These are phyloP conservation scores for Rhynchomys soricoides DNA, from an alignment of 2,113 vertebrate genomes.

Conservation along the genomic window DNA sequence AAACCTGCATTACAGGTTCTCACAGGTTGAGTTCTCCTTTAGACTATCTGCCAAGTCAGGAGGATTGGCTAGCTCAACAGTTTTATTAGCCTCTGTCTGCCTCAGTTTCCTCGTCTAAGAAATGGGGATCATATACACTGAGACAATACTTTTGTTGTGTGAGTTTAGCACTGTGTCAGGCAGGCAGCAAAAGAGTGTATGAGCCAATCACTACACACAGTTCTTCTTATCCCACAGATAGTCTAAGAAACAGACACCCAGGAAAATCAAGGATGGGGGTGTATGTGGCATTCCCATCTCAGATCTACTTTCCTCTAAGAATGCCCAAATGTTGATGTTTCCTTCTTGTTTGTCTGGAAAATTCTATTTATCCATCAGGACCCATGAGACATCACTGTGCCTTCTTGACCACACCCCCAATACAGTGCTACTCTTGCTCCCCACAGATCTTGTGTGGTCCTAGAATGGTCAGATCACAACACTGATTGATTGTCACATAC, in stretches of 20 bases:
- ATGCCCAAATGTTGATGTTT: background rate
- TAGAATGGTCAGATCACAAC: background rate
- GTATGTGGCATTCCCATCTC: background rate
- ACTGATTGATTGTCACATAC: background rate
- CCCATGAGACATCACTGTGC: background rate
- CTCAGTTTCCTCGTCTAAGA: conserved; percentile 20
- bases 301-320: background rate
- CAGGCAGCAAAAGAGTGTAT: background rate
- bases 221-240: background rate
- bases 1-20: background rate
- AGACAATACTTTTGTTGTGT: background rate
- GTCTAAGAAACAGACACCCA: background rate
- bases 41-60: no score
- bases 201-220: no score
- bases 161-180: background rate
- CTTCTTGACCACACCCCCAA: background rate
- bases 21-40: background rate
- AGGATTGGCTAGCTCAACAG: background rate
- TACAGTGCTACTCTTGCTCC: background rate
- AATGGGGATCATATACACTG: no score
- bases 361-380: background rate
- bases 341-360: background rate
- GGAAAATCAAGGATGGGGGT: background rate
- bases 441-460: background rate
- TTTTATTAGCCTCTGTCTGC: background rate